Evolutionary conservation across 2,888 invertebrate genomes (phyloP).

Genomic region (Tolmerus cingulatus): DNA sequence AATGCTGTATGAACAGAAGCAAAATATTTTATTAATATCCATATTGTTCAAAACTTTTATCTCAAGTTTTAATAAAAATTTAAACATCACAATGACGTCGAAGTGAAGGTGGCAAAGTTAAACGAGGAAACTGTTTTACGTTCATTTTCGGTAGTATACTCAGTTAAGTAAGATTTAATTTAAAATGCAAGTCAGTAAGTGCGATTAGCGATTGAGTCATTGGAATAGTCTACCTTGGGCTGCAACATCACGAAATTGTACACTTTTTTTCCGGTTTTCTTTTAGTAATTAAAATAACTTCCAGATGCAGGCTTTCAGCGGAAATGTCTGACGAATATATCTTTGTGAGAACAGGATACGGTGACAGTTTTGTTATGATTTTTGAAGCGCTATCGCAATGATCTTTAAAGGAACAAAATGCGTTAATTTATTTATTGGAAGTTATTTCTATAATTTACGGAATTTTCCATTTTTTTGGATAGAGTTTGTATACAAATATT

Average conservation of each 20-base stretch:
- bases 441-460: not conserved
- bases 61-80: not conserved
- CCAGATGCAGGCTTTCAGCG: not conserved
- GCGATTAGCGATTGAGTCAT: not conserved
- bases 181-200: not conserved
- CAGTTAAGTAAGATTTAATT: not conserved
- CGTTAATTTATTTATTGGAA: not conserved
- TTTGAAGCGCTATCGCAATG: not conserved
- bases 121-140: not conserved
- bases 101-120: not conserved
- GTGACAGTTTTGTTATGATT: not conserved
- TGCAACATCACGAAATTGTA: not conserved
- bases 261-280: not conserved
- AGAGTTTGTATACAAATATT: not conserved
- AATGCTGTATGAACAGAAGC: not conserved
- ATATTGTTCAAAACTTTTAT: not conserved
- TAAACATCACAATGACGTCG: not conserved
- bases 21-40: not conserved
- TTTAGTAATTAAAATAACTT: not conserved
- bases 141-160: not conserved
- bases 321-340: not conserved
- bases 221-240: not conserved
- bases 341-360: not conserved
- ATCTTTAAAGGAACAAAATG: not conserved
- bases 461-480: not conserved